phyloP scores from a whole-genome alignment of 2,888 invertebrate genomes.

The Phortica okadai region DNA sequence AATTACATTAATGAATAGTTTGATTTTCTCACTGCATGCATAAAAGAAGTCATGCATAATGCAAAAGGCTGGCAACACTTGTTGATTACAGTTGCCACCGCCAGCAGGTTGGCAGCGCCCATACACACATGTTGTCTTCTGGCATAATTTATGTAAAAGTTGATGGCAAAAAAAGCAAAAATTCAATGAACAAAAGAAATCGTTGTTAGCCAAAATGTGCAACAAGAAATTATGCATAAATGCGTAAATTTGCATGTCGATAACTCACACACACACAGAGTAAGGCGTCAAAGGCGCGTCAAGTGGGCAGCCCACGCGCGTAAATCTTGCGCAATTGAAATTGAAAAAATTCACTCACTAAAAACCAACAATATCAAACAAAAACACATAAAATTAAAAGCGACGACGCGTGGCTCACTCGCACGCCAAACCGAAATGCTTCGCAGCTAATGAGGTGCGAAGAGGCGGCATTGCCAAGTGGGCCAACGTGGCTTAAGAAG shows the following conservation, averaged over 20 bases:
- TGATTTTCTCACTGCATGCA: background rate
- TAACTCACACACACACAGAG: background rate
- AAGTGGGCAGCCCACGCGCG: slow-evolving; percentile 10
- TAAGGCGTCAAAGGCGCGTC: slow-evolving; percentile 15
- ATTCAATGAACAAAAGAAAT: background rate
- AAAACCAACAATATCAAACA: no score
- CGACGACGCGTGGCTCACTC: background rate
- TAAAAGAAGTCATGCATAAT: slow-evolving; percentile 9
- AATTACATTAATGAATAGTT: slow-evolving; percentile 19
- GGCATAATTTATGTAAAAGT: background rate
- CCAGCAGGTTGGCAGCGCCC: slow-evolving; percentile 7
- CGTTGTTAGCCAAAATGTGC: background rate
- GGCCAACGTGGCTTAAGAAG: slow-evolving; percentile 13
- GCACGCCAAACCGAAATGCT: background rate
- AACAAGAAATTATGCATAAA: background rate
- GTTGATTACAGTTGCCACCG: background rate
- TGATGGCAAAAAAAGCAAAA: background rate
- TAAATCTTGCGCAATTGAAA: slow-evolving; percentile 14
- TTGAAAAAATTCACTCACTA: background rate
- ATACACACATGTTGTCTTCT: background rate
- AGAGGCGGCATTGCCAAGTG: slow-evolving; percentile 48
- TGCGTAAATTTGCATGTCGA: slow-evolving; percentile 24
- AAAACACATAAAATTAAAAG: background rate
- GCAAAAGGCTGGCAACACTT: slow-evolving; percentile 26
- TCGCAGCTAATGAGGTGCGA: slow-evolving; percentile 66